Evolutionary conservation across 1,140 invertebrate species (phyloP).

Genomic region (Drosophila equinoxialis): DNA sequence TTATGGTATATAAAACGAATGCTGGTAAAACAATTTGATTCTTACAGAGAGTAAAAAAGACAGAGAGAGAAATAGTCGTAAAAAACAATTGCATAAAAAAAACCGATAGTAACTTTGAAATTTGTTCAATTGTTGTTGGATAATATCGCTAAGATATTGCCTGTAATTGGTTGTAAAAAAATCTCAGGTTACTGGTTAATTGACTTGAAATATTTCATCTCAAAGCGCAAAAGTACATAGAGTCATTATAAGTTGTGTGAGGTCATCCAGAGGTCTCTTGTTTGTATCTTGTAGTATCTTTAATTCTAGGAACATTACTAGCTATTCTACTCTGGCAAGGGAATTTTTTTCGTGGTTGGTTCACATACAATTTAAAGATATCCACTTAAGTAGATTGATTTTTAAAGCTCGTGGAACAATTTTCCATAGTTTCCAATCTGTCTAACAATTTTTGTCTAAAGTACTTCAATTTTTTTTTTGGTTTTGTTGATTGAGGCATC

Average conservation of each 20-base stretch:
- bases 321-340: too few relatives aligned
- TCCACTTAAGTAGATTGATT: too few relatives aligned
- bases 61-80: not conserved
- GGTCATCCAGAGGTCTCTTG: too few relatives aligned
- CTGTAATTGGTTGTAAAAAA: not conserved
- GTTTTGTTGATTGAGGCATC: conserved; percentile 49
- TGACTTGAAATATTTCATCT: too few relatives aligned
- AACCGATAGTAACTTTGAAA: not conserved
- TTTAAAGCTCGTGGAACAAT: not conserved
- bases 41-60: not conserved
- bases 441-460: not conserved
- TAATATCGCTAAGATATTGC: not conserved
- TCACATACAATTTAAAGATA: too few relatives aligned
- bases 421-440: conserved; percentile 16
- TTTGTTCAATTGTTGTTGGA: not conserved
- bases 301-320: too few relatives aligned
- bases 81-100: not conserved
- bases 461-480: conserved; percentile 13
- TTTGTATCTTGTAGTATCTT: too few relatives aligned
- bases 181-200: not conserved
- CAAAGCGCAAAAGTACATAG: too few relatives aligned
- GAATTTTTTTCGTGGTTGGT: too few relatives aligned
- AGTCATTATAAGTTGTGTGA: too few relatives aligned
- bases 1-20: not conserved
- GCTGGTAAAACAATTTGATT: not conserved